These are phyloP conservation scores for Pseudeuparius sepicola DNA, from an alignment of 2,888 invertebrate genomes.

Conservation along the genomic window DNA sequence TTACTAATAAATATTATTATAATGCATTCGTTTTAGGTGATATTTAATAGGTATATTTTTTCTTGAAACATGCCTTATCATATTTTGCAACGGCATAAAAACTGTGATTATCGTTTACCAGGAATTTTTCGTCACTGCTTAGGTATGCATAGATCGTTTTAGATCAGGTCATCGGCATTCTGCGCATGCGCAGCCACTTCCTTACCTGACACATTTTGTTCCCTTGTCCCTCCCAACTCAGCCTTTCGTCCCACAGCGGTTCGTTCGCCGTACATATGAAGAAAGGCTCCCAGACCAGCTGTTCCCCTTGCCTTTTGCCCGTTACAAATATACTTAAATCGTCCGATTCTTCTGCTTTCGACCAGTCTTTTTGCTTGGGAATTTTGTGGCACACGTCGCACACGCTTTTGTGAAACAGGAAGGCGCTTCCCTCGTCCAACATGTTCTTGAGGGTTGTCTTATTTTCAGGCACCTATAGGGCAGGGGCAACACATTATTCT, in stretches of 20 bases:
- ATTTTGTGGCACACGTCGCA: conserved; percentile 25
- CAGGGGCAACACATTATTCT: conserved; percentile 1
- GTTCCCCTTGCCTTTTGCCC: conserved; percentile 25
- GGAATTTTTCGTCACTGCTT: too few species aligned
- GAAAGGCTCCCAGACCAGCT: conserved; percentile 31
- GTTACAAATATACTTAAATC: conserved; percentile 27
- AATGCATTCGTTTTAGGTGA: too few species aligned
- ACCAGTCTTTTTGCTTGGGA: conserved; percentile 21
- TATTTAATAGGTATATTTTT: too few species aligned
- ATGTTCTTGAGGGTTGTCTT: conserved; percentile 27
- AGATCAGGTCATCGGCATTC: too few species aligned
- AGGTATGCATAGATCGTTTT: too few species aligned
- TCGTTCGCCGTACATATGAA: conserved; percentile 31
- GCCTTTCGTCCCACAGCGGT: conserved; percentile 31
- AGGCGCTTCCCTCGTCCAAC: conserved; percentile 27
- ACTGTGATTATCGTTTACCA: too few species aligned
- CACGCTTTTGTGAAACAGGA: conserved; percentile 27
- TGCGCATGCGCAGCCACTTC: too few species aligned
- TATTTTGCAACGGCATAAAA: too few species aligned
- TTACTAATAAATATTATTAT: too few species aligned
- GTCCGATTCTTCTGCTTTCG: conserved; percentile 18
- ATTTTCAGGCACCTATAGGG: conserved; percentile 26
- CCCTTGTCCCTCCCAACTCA: conserved; percentile 33
- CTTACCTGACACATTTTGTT: conserved; percentile 30
- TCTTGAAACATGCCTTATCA: too few species aligned